Conservation (phyloP, 2,888 invertebrate species). For the Dynastes tityus region DNA sequence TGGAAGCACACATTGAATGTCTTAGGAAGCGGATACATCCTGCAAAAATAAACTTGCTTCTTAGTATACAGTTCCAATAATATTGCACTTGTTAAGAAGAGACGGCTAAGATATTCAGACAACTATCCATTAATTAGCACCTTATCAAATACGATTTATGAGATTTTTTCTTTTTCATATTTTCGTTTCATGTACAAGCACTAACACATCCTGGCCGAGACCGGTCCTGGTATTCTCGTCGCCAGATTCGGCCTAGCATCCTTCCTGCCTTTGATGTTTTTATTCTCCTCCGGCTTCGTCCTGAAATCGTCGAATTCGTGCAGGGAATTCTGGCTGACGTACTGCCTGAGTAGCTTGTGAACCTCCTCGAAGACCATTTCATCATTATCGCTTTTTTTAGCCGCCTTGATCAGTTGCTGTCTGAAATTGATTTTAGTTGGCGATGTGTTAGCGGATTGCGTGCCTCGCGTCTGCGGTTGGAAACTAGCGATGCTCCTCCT, state of each 20-base stretch:
- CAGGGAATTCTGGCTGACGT: conserved; percentile 74
- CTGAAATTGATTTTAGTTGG: conserved; percentile 78
- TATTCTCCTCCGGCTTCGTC: conserved; percentile 53
- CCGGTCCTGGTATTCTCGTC: conserved; percentile 74
- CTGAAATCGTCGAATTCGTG: conserved; percentile 77
- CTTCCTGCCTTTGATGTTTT: conserved; percentile 69
- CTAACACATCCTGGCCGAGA: conserved; percentile 43
- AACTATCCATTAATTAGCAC: conserved; percentile 28
- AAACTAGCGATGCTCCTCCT: conserved; percentile 67
- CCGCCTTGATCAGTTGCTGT: conserved; percentile 81
- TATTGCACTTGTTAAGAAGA: conserved; percentile 25
- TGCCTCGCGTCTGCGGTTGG: conserved; percentile 70
- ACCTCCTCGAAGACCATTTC: conserved; percentile 82
- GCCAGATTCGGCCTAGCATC: conserved; percentile 71
- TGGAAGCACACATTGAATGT: too few species aligned
- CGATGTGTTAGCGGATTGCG: conserved; percentile 75
- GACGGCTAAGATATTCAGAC: conserved; percentile 3
- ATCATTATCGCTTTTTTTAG: conserved; percentile 83
- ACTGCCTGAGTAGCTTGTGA: conserved; percentile 79
- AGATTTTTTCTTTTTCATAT: conserved; percentile 4
- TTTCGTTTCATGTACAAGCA: background rate
- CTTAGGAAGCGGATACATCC: too few species aligned
- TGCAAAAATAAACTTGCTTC: background rate
- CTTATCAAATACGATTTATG: background rate
- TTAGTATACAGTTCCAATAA: background rate